Percentiles rank a stretch among this genome's conserved stretches.
phyloP scores from a whole-genome alignment of 2,797 vertebrate species.

The Rhincodon typus region DNA sequence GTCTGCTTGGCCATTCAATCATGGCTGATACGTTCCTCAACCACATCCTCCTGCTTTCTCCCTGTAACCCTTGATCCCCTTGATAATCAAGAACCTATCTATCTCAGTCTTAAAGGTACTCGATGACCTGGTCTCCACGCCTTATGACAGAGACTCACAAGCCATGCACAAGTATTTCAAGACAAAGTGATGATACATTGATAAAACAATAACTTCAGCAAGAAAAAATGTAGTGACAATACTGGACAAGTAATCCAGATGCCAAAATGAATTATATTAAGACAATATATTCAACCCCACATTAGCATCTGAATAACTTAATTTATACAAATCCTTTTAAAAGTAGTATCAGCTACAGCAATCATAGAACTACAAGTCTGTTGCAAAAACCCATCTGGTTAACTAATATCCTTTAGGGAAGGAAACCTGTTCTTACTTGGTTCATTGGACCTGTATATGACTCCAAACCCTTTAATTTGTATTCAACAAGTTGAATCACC shows the following conservation, averaged over 20 bases:
- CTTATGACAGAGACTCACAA: slow-evolving; percentile 95
- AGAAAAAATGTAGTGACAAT: background rate
- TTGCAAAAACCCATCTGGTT: background rate
- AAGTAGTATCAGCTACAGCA: background rate
- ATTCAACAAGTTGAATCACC: background rate
- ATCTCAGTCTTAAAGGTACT: too few species aligned
- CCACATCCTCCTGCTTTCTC: too few species aligned
- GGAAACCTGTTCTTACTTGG: background rate
- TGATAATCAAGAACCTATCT: too few species aligned
- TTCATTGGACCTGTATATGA: background rate
- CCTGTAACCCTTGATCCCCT: too few species aligned
- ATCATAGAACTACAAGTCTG: background rate
- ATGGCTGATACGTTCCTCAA: too few species aligned
- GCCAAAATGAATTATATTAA: background rate
- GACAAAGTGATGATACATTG: slow-evolving; percentile 87
- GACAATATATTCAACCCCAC: background rate
- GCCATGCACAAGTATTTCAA: slow-evolving; percentile 99
- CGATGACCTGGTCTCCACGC: too few species aligned
- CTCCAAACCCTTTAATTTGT: background rate
- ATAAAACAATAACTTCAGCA: slow-evolving; percentile 50
- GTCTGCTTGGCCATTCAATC: too few species aligned
- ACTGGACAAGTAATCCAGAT: background rate
- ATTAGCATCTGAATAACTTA: background rate
- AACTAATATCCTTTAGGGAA: background rate
- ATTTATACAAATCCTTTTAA: background rate